These are phyloP conservation scores for Iphiclides podalirius DNA, from an alignment of 2,888 invertebrate genomes.

Conservation along the genomic window DNA sequence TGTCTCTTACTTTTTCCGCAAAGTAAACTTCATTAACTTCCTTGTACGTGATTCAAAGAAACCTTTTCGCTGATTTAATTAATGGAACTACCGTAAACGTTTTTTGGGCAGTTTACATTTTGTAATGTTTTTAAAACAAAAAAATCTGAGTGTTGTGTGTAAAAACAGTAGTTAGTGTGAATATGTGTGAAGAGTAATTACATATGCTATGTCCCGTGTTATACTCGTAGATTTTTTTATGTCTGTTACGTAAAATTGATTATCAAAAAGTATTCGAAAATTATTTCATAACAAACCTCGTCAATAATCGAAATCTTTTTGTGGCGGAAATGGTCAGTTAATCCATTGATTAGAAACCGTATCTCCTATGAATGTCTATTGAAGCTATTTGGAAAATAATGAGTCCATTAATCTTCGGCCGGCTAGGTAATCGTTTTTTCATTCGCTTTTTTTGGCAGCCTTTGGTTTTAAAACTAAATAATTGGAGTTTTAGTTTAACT, in stretches of 20 bases:
- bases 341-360: neutral
- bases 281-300: too few species aligned
- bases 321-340: neutral
- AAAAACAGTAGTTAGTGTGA: too few species aligned
- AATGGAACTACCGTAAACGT: neutral
- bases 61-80: slow-evolving; percentile 3
- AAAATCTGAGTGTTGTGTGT: too few species aligned
- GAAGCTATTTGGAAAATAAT: neutral
- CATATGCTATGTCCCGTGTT: too few species aligned
- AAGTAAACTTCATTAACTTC: slow-evolving; percentile 21
- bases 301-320: too few species aligned
- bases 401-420: neutral
- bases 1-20: slow-evolving; percentile 13
- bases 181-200: too few species aligned
- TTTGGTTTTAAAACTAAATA: too few species aligned
- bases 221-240: too few species aligned
- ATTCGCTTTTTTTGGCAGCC: neutral
- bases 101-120: neutral
- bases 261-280: too few species aligned
- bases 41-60: slow-evolving; percentile 11
- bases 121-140: neutral
- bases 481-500: too few species aligned
- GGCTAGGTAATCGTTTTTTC: neutral
- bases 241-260: too few species aligned
- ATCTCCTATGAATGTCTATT: neutral